Percentiles rank a stretch among this genome's conserved stretches.
Conservation (phyloP, 2,888 invertebrate genomes). For the Ophioninae sp. region DNA sequence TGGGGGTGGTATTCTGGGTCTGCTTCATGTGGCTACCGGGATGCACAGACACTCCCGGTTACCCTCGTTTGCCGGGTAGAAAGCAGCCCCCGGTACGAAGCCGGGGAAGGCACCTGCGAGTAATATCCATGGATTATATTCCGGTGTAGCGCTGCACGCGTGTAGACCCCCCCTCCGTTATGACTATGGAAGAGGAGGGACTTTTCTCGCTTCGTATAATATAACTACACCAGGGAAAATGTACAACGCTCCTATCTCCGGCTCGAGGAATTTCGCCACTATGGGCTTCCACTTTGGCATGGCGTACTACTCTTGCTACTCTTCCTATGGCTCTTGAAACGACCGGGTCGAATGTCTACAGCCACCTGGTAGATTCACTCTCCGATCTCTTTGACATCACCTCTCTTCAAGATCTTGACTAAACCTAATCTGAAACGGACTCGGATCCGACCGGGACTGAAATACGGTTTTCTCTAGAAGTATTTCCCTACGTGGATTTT, state of each 20-base stretch:
- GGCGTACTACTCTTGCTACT: too few relatives aligned
- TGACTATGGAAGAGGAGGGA: slow-evolving; percentile 22
- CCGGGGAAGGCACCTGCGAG: slow-evolving; percentile 52
- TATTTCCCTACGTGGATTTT: too few relatives aligned
- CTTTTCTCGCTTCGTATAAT: slow-evolving; percentile 49
- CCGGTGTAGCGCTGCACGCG: slow-evolving; percentile 25
- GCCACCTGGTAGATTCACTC: too few relatives aligned
- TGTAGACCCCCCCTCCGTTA: slow-evolving; percentile 18
- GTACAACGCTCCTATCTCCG: background rate
- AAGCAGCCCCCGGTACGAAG: slow-evolving; percentile 31
- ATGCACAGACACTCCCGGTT: slow-evolving; percentile 15
- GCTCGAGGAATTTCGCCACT: too few relatives aligned
- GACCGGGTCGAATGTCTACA: too few relatives aligned
- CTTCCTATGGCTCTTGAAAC: too few relatives aligned
- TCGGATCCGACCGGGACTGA: too few relatives aligned
- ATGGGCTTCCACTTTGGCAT: too few relatives aligned
- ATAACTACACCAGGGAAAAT: slow-evolving; percentile 18
- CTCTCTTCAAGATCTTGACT: too few relatives aligned
- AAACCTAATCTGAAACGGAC: too few relatives aligned
- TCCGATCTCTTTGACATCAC: too few relatives aligned
- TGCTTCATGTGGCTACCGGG: slow-evolving; percentile 19
- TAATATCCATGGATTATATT: slow-evolving; percentile 57
- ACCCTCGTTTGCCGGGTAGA: slow-evolving; percentile 38
- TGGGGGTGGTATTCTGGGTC: background rate
- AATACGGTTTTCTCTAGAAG: too few relatives aligned